Base-by-base conservation (phyloP, 1,140 invertebrate species). In the Neodiprion pinetum region DNA sequence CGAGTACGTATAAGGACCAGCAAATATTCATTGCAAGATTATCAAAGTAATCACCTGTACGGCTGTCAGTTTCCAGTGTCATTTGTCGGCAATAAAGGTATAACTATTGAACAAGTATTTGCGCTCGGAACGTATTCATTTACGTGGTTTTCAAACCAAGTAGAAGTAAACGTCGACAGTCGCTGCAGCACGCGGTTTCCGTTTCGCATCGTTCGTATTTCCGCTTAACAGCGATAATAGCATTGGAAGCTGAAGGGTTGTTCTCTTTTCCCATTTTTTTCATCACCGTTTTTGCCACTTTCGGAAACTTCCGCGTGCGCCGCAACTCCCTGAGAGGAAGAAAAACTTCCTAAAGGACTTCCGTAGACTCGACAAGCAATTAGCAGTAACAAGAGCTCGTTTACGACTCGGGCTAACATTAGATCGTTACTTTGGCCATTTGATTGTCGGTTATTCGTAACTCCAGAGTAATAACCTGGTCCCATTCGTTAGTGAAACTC, bases 361-460 rank as follows among this genome's bases (percentile, higher is more conserved):
- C 67, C 21, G 40, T 21, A 69, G 21, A 17, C 17, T 14, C 40
- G 12, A 21, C 67, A 23, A 65, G 67, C 67, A 69, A 69, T 69
- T 69, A 69, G 67, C 40, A 69, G 40, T 69, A 69, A 69, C 67
- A 47, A 4, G 14, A 21, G 23, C 17, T 23, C 67, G 67, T 61
- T 61, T 61, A 69, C 21, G 67, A 21, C 40, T 7, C 21, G 21
- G 11, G 40, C 67, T 69, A 69, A 69, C 67, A 1, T 47, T 69
- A 47, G 67, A 69, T 69, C 40, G 14, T 69, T 11, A 69, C 67
- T 69, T 69, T 69, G 67, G 67, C 23, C 67, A 47, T 69, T 69
- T 69, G 40, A 69, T 69, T 11, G 23, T 11, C 67, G 67, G n/a
- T 69, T 69, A 69, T 12, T 69, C 67, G n/a, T 47, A 69, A 69